Conservation (phyloP, 2,797 vertebrate species). For the Lycodopsis pacificus region DNA sequence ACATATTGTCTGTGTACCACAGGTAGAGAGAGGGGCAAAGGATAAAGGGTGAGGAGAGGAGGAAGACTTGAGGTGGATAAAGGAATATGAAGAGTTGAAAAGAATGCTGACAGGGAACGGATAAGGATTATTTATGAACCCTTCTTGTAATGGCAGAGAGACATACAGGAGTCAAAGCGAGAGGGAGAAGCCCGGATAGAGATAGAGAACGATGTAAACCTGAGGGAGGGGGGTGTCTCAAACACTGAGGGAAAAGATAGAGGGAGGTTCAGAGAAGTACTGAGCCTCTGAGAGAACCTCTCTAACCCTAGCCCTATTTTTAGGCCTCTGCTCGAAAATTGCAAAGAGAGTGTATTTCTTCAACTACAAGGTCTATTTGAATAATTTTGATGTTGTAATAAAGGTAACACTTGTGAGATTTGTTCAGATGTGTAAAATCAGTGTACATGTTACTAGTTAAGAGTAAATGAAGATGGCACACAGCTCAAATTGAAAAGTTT, state of each 20-base stretch:
- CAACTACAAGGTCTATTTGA: too few relatives aligned
- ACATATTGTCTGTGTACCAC: constrained; percentile 8
- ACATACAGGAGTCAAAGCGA: not conserved
- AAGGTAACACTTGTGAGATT: too few relatives aligned
- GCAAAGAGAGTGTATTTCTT: too few relatives aligned
- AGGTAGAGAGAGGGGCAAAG: not conserved
- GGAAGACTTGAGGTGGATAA: constrained; percentile 6
- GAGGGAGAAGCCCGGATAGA: not conserved
- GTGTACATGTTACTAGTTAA: too few relatives aligned
- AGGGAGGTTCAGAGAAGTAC: not conserved
- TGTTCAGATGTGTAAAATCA: too few relatives aligned
- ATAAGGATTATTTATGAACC: not conserved
- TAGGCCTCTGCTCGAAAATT: too few relatives aligned
- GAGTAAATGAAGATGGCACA: too few relatives aligned
- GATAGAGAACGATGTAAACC: not conserved
- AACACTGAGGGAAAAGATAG: not conserved
- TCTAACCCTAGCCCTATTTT: too few relatives aligned
- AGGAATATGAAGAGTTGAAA: constrained; percentile 8
- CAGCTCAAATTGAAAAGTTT: too few relatives aligned
- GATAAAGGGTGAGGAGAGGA: not conserved
- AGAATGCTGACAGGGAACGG: not conserved
- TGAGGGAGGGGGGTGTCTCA: not conserved
- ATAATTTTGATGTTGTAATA: too few relatives aligned
- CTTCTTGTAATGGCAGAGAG: not conserved
- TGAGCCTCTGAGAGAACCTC: not conserved